Conservation (phyloP, 2,113 vertebrate genomes). For the Rhabdomys dilectus region DNA sequence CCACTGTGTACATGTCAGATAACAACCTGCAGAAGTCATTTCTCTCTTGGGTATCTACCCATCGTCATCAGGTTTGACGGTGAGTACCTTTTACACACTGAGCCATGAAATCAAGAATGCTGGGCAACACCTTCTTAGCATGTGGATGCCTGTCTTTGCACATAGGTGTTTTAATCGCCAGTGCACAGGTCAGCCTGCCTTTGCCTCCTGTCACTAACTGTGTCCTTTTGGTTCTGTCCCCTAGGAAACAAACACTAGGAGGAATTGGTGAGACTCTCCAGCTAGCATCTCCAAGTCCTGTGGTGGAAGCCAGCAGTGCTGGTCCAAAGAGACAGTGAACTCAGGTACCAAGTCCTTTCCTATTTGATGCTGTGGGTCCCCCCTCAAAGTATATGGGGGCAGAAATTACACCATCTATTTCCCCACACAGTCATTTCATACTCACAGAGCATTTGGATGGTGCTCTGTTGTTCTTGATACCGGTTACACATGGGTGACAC, state of each 20-base stretch:
- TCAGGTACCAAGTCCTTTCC: constrained; percentile 89
- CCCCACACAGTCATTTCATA: constrained; percentile 84
- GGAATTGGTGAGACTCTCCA: constrained; percentile 89
- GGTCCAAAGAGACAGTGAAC: constrained; percentile 89
- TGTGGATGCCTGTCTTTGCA: too few relatives aligned
- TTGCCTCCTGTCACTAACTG: not conserved
- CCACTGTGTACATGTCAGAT: not conserved
- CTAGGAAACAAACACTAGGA: constrained; percentile 93
- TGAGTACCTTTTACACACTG: too few relatives aligned
- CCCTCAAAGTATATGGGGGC: constrained; percentile 84
- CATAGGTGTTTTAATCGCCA: accelerated
- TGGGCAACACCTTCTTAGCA: not conserved
- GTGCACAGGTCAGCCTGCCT: accelerated
- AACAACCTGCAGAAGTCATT: not conserved
- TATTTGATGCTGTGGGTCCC: constrained; percentile 68
- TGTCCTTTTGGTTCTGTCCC: constrained; percentile 76
- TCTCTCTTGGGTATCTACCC: not conserved
- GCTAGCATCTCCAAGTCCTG: constrained; percentile 82
- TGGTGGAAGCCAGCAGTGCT: constrained; percentile 86
- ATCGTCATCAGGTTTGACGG: not conserved
- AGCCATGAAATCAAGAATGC: not conserved
- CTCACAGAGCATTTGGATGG: constrained; percentile 84
- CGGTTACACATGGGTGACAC: not conserved
- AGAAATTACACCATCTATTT: constrained; percentile 82
- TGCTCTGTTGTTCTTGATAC: constrained; percentile 70